Conservation (phyloP, 2,888 invertebrate genomes). For the Pharmacophagus antenor region DNA sequence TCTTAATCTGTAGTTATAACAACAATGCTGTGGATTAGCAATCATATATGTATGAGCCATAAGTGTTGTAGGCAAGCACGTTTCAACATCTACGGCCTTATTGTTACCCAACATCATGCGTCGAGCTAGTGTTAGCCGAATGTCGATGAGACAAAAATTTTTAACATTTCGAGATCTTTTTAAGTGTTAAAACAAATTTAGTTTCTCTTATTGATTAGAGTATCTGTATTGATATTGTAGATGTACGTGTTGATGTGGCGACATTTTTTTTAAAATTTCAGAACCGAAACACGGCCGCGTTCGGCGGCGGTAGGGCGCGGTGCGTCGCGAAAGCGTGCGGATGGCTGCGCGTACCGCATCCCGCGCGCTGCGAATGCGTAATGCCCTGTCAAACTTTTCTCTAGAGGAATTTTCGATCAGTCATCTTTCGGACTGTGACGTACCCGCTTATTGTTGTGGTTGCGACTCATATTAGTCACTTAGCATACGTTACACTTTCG, state of each 20-base stretch:
- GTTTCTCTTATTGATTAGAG: too few relatives aligned
- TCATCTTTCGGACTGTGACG: constrained; percentile 38
- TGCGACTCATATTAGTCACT: constrained; percentile 33
- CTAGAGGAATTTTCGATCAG: constrained; percentile 58
- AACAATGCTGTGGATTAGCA: too few relatives aligned
- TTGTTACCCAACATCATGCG: too few relatives aligned
- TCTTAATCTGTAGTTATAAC: too few relatives aligned
- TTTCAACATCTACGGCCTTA: too few relatives aligned
- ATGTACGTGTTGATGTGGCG: background rate
- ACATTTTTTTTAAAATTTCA: too few relatives aligned
- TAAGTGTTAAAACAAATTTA: too few relatives aligned
- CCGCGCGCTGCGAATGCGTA: constrained; percentile 60
- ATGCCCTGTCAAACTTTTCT: constrained; percentile 72
- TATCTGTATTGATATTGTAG: constrained; percentile 4
- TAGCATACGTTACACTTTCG: background rate
- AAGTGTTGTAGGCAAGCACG: too few relatives aligned
- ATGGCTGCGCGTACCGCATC: constrained; percentile 68
- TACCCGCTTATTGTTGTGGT: constrained; percentile 38
- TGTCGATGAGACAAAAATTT: too few relatives aligned
- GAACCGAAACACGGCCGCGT: constrained; percentile 11
- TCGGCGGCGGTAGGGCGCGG: constrained; percentile 4
- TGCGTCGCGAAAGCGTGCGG: constrained; percentile 62
- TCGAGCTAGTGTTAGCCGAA: too few relatives aligned
- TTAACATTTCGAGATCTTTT: too few relatives aligned
- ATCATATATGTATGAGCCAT: too few relatives aligned